Evolutionary conservation across 2,888 invertebrate genomes (phyloP), one percentile per base, ranked within the genome.

Genomic region (Muscina levida): DNA sequence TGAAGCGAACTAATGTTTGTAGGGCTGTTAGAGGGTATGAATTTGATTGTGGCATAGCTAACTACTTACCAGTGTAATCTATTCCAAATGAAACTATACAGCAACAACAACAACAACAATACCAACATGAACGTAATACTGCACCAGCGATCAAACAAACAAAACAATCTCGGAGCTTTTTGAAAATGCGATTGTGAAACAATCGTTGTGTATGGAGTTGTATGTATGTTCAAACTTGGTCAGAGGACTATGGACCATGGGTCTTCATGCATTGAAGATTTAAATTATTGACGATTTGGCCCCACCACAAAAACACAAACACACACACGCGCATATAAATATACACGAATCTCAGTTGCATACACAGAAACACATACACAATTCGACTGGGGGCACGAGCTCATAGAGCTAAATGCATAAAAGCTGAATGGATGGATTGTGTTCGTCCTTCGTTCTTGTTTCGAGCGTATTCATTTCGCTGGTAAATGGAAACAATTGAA

Each of bases 61-160:
- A 70, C 65, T 66, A 66, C 72, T 76, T 76, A 77, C 68, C 70
- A 57, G 39, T 70, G 70, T 73, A 80, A 73, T 77, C 66, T 44
- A 53, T 59, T 65, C 46, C 4, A 72, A 72, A 53, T 59, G 59
- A 17, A 72, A 59, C 57, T 75, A 66, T 42, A 46, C 42, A 13
- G 24, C 53, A 24, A 24, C 53, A 53, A 53, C 24, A 22, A 51
- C 51, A 51, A 19, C 15, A 15, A 15, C 17, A 48, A 48, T 48
- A 19, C 10, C 48, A 1, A 19, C 5, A 24, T 4, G 53, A 19
- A 11, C 24, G 53, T 22, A 53, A 53, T 53, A 13, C 53, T 53
- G 24, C 13, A 53, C 53, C 53, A 24, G 53, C 24, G 24, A 24
- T 53, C 53, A 53, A 53, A 53, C 53, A 31, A 53, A 19, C 6